Evolutionary conservation across 2,888 invertebrate species (phyloP), one percentile per base, ranked within the genome.

Genomic region (Unio delphinus): DNA sequence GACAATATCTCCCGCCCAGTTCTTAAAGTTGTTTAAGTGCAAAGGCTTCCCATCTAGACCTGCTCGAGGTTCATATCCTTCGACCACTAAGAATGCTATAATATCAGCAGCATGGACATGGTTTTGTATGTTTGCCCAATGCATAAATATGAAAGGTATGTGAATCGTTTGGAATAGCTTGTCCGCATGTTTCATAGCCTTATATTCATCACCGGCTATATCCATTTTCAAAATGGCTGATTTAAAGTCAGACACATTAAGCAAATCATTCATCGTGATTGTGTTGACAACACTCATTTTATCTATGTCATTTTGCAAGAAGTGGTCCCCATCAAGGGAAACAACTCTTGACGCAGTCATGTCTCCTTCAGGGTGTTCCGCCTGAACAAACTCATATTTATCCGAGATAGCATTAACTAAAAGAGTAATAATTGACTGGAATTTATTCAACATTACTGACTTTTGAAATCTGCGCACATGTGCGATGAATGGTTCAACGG

Each of bases 141-240:
- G 73, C 69, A 78, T 78, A 23, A 81, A 68, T 1, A 80, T 74
- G 64, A 65, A 75, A 4, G 59, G 71, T 11, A 81, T 69, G 64
- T 78, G 55, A 23, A 74, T 54, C 7, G 57, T n/a, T 3, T 70
- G 30, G 61, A 81, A 76, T 17, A 81, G 68, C 20, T 54, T 56
- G 23, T 61, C n/a, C 1, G 75, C 65, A 5, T 64, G 26, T 45
- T 61, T 66, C 30, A 80, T 65, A 18, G 66, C 68, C 26, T 59
- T 61, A 18, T 28, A 20, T 18, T 71, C 74, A 55, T 71, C 64
- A 1, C 71, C 75, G 15, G 75, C 70, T 20, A 72, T 61, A 34
- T 80, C 79, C 15, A 80, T 70, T 66, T 78, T 80, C 56, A 80
- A 58, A 17, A 78, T 65, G 20, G 72, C 78, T 18, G 55, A 58